Conservation (phyloP, 1,140 invertebrate species). For the Kradibia gibbosae region DNA sequence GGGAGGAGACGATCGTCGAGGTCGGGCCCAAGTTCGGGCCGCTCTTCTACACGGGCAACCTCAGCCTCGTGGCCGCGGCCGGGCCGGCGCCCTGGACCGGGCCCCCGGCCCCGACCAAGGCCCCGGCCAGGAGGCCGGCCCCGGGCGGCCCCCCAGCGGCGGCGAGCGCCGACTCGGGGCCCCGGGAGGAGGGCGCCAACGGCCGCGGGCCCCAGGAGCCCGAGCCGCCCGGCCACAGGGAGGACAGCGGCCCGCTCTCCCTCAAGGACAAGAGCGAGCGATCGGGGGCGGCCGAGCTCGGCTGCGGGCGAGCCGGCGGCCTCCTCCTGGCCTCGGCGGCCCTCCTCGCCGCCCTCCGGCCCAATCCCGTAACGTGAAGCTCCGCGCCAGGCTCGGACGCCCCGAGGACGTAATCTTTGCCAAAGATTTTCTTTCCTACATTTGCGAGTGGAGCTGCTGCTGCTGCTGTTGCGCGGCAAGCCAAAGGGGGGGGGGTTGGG, state of each 20-base stretch:
- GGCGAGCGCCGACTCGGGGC: too few species aligned
- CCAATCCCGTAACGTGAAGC: slow-evolving; percentile 66
- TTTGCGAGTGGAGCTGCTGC: background rate
- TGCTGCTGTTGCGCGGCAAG: too few species aligned
- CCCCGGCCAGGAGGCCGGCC: slow-evolving; percentile 68
- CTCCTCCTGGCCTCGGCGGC: too few species aligned
- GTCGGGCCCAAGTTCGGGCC: slow-evolving; percentile 79
- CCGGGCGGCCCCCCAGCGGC: too few species aligned
- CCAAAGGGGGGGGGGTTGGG: too few species aligned
- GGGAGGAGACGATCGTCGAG: slow-evolving; percentile 79
- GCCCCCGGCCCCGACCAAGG: slow-evolving; percentile 77
- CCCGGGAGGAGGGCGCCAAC: too few species aligned
- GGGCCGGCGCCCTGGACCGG: slow-evolving; percentile 82
- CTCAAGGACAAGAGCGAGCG: slow-evolving; percentile 63
- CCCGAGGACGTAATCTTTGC: background rate
- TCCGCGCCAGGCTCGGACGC: background rate
- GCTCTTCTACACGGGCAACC: slow-evolving; percentile 82
- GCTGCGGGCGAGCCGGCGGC: too few species aligned
- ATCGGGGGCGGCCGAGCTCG: slow-evolving; percentile 5
- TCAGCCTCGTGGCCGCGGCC: slow-evolving; percentile 83
- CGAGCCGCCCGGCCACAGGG: too few species aligned
- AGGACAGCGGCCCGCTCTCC: slow-evolving; percentile 64
- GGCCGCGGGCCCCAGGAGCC: too few species aligned
- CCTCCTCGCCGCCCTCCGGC: slow-evolving; percentile 27
- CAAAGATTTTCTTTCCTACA: slow-evolving; percentile 1